Percentiles rank a stretch among this genome's conserved stretches.
Conservation (phyloP, 2,888 invertebrate genomes). For the Tipula helvola region DNA sequence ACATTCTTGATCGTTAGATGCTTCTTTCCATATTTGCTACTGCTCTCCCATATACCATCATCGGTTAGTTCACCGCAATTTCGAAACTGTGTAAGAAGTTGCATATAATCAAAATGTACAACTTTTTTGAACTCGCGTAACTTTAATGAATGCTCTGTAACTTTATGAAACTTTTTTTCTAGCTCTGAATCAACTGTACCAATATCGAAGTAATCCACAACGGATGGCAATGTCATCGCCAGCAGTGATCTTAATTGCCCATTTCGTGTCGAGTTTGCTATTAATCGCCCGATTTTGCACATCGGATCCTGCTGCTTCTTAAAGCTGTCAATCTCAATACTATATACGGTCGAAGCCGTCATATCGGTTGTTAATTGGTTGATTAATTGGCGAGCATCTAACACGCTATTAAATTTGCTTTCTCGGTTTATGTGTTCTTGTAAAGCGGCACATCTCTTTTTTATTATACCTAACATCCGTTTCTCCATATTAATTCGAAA, state of each 20-base stretch:
- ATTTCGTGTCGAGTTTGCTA: background rate
- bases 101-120: background rate
- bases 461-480: background rate
- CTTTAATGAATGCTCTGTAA: background rate
- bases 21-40: background rate
- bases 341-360: background rate
- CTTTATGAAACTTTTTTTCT: background rate
- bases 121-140: background rate
- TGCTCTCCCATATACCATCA: background rate
- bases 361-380: background rate
- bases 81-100: background rate
- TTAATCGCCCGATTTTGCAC: background rate
- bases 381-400: background rate
- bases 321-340: background rate
- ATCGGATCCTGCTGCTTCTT: background rate
- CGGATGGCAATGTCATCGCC: background rate
- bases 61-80: background rate
- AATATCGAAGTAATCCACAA: background rate
- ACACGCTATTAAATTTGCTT: background rate
- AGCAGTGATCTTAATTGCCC: background rate
- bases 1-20: background rate
- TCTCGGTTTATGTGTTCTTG: background rate
- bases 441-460: background rate
- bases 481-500: background rate
- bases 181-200: background rate